These are phyloP conservation scores for Sturnira hondurensis DNA, from an alignment of 2,113 vertebrate genomes.

Conservation along the genomic window DNA sequence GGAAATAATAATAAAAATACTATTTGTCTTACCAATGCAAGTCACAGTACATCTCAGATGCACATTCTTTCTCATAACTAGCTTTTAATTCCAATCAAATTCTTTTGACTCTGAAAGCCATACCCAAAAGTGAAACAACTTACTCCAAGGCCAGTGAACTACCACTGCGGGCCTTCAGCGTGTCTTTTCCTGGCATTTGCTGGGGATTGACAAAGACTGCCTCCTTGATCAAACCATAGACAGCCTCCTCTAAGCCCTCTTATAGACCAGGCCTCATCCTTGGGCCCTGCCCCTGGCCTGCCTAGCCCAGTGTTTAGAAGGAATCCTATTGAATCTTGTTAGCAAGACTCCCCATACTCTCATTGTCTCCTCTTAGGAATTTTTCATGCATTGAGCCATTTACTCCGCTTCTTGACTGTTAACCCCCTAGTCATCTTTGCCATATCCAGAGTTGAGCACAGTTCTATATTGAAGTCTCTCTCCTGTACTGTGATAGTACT, in stretches of 20 bases:
- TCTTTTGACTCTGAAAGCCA: neutral
- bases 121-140: neutral
- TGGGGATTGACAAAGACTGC: neutral
- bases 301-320: neutral
- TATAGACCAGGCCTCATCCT: neutral
- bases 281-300: neutral
- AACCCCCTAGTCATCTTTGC: neutral
- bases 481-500: neutral
- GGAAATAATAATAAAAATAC: neutral
- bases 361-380: neutral
- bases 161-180: neutral
- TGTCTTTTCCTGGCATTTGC: neutral
- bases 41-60: fast-evolving
- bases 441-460: neutral
- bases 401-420: neutral
- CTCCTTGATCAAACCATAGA: neutral
- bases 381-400: neutral
- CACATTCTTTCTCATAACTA: neutral
- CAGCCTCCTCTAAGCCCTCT: neutral
- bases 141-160: neutral
- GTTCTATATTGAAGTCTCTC: neutral
- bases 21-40: too few species aligned
- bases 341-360: neutral
- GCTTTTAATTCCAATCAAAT: neutral
- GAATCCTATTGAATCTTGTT: neutral